Conservation (phyloP, 2,113 vertebrate genomes). For the Gopherus evgoodei region DNA sequence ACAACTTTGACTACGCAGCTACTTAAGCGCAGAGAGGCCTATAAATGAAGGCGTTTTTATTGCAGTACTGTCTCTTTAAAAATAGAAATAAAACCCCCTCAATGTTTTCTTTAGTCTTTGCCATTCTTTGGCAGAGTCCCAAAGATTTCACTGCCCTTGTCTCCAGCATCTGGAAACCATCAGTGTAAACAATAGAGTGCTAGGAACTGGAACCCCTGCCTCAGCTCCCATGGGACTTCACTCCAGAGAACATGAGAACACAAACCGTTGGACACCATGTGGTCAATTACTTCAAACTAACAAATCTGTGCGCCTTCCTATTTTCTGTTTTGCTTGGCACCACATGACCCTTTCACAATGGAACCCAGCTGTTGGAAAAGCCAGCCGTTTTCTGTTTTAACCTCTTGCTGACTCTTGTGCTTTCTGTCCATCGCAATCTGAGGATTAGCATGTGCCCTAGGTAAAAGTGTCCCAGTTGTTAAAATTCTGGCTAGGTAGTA, state of each 20-base stretch:
- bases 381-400: constrained; percentile 70
- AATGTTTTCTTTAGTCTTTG: constrained; percentile 84
- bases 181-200: constrained; percentile 94
- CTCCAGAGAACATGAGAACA: constrained; percentile 87
- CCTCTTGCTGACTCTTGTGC: constrained; percentile 67
- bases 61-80: constrained; percentile 63
- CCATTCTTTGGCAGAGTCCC: constrained; percentile 80
- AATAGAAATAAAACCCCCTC: constrained; percentile 59
- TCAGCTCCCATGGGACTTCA: constrained; percentile 86
- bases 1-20: background rate
- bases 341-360: constrained; percentile 76
- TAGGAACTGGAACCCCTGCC: constrained; percentile 86
- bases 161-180: constrained; percentile 95
- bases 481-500: constrained; percentile 46
- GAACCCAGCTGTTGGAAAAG: constrained; percentile 82
- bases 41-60: constrained; percentile 10
- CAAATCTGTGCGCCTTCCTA: constrained; percentile 83
- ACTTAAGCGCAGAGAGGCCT: background rate
- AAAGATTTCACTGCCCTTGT: constrained; percentile 86
- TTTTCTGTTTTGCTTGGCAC: constrained; percentile 89
- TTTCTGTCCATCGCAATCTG: constrained; percentile 18
- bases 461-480: constrained; percentile 32
- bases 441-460: constrained; percentile 20
- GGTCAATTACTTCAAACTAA: constrained; percentile 88
- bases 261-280: constrained; percentile 84